A percentile compares a stretch with the other conserved stretches of the same genome.
phyloP scores from a whole-genome alignment of 2,797 vertebrate species.

The Cirrhinus mrigala region DNA sequence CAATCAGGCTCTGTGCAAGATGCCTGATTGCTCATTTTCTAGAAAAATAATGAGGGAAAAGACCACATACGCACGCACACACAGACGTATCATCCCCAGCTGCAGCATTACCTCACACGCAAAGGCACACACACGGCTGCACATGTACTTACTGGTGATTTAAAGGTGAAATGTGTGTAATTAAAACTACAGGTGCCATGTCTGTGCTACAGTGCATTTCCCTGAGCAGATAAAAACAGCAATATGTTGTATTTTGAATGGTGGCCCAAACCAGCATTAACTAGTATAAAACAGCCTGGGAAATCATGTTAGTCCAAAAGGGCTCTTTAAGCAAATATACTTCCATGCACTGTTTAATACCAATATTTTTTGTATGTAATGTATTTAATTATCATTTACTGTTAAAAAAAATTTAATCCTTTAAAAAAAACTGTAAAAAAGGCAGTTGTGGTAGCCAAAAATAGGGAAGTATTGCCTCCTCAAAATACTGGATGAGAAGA shows the following conservation, averaged over 20 bases:
- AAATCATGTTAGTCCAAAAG: not conserved
- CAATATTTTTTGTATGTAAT: conserved; percentile 18
- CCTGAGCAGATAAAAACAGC: not conserved
- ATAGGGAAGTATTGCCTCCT: too few species aligned
- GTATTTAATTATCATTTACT: not conserved
- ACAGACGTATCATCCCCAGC: conserved; percentile 69
- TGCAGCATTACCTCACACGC: conserved; percentile 63
- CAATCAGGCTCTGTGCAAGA: conserved; percentile 80
- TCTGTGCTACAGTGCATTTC: conserved; percentile 28
- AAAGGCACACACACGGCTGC: conserved; percentile 26
- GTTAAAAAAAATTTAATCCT: not conserved
- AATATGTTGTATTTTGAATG: conserved; percentile 2
- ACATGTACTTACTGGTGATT: conserved; percentile 39
- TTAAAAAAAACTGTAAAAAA: not conserved
- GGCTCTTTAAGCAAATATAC: not conserved
- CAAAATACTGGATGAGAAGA: too few species aligned
- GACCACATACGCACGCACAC: conserved; percentile 72
- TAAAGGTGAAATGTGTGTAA: conserved; percentile 44
- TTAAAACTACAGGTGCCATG: conserved; percentile 43
- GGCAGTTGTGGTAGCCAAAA: not conserved
- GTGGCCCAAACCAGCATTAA: not conserved
- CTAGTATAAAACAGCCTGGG: not conserved
- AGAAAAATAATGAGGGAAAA: conserved; percentile 81
- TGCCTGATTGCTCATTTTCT: conserved; percentile 83
- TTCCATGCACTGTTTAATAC: not conserved